phyloP scores from a whole-genome alignment of 1,140 invertebrate genomes.

The Rhopalosiphum maidis region DNA sequence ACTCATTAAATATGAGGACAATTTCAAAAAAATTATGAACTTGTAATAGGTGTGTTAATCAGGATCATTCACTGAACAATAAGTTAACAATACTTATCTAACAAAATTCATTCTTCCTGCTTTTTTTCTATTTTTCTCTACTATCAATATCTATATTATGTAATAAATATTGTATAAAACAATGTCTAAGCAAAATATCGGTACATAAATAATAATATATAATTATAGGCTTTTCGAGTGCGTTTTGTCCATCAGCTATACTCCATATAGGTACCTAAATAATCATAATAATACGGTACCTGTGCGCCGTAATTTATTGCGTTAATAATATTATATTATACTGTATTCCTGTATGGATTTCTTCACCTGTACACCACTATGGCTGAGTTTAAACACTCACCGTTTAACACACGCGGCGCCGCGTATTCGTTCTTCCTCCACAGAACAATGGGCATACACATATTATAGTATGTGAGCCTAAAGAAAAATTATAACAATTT shows the following conservation, averaged over 20 bases:
- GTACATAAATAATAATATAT: neutral
- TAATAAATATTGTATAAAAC: neutral
- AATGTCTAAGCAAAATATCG: neutral
- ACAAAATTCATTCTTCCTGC: no score
- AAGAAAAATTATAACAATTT: neutral
- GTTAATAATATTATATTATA: neutral
- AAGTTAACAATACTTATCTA: no score
- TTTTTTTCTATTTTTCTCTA: no score
- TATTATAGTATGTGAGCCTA: neutral
- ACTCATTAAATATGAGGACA: no score
- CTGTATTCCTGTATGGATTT: neutral
- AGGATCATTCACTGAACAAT: no score
- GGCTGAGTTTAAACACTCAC: neutral
- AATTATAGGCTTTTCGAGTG: neutral
- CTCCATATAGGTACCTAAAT: neutral
- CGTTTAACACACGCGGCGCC: constrained; percentile 6
- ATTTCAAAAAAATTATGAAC: no score
- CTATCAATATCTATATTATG: neutral
- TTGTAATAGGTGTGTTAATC: no score
- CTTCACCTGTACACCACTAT: neutral
- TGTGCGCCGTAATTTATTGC: neutral
- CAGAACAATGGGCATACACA: neutral
- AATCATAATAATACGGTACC: neutral
- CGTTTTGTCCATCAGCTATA: neutral
- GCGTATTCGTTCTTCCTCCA: neutral